Evolutionary conservation across 2,888 invertebrate species (phyloP).

Genomic region (Orthonevra nobilis): DNA sequence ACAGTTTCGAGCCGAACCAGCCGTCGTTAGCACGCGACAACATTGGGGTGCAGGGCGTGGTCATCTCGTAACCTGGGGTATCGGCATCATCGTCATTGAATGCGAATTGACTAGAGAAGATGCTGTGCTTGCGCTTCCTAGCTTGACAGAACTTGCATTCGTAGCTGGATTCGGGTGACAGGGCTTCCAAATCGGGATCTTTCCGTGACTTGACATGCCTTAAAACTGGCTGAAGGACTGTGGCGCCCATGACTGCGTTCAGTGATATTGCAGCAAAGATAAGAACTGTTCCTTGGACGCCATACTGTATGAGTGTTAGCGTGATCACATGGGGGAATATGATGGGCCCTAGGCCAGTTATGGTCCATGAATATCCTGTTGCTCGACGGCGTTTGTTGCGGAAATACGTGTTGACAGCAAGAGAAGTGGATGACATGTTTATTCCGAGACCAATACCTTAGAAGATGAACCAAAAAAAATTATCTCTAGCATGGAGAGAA

Average conservation of each 20-base stretch:
- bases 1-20: conserved; percentile 77
- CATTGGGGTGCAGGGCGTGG: conserved; percentile 85
- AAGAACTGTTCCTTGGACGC: conserved; percentile 85
- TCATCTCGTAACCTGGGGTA: conserved; percentile 85
- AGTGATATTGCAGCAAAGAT: conserved; percentile 85
- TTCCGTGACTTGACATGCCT: conserved; percentile 84
- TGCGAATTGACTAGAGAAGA: conserved; percentile 78
- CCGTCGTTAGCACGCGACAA: conserved; percentile 81
- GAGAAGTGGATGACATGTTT: conserved; percentile 84
- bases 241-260: conserved; percentile 84
- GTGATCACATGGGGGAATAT: conserved; percentile 87
- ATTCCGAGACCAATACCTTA: conserved; percentile 82
- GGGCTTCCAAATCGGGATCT: conserved; percentile 34
- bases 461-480: not conserved
- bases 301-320: conserved; percentile 82
- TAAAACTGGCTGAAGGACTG: conserved; percentile 87
- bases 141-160: conserved; percentile 77
- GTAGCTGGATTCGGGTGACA: conserved; percentile 72
- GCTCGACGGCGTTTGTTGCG: conserved; percentile 85
- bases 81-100: conserved; percentile 83
- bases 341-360: conserved; percentile 87
- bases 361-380: conserved; percentile 87
- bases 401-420: conserved; percentile 88
- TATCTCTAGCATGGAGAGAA: no score
- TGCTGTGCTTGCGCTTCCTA: conserved; percentile 74